Percentiles rank a stretch among this genome's conserved stretches.
phyloP scores from a whole-genome alignment of 2,113 vertebrate species.

The Andinoacara biseriatus region DNA sequence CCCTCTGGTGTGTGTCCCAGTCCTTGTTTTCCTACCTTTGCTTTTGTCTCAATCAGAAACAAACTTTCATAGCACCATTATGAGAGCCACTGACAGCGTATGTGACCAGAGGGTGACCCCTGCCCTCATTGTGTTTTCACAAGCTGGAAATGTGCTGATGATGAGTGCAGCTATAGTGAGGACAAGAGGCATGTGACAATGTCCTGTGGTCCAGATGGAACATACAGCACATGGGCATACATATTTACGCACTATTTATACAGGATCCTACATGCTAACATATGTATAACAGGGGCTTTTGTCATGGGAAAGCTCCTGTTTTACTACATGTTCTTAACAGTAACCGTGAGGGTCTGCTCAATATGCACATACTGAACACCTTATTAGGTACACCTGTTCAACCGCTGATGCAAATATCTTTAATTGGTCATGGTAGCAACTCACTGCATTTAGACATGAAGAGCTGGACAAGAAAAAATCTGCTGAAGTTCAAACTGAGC shows the following conservation, averaged over 20 bases:
- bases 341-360: not conserved
- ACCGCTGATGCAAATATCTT: not conserved
- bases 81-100: conserved; percentile 35
- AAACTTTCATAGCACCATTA: conserved; percentile 35
- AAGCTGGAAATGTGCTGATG: conserved; percentile 77
- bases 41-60: conserved; percentile 45
- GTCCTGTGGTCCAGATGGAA: conserved; percentile 13
- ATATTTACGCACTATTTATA: not conserved
- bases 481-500: not conserved
- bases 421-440: not conserved
- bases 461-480: not conserved
- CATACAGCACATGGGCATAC: not conserved
- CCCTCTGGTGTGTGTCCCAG: not conserved
- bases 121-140: conserved; percentile 68
- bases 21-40: not conserved
- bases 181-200: conserved; percentile 29
- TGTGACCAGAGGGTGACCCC: conserved; percentile 46
- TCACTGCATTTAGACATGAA: not conserved
- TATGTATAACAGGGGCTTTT: not conserved
- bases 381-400: not conserved
- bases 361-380: not conserved
- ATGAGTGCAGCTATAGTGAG: conserved; percentile 32
- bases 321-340: not conserved
- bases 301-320: not conserved
- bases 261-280: not conserved